phyloP scores from a whole-genome alignment of 2,113 vertebrate species.

The Perca flavescens region DNA sequence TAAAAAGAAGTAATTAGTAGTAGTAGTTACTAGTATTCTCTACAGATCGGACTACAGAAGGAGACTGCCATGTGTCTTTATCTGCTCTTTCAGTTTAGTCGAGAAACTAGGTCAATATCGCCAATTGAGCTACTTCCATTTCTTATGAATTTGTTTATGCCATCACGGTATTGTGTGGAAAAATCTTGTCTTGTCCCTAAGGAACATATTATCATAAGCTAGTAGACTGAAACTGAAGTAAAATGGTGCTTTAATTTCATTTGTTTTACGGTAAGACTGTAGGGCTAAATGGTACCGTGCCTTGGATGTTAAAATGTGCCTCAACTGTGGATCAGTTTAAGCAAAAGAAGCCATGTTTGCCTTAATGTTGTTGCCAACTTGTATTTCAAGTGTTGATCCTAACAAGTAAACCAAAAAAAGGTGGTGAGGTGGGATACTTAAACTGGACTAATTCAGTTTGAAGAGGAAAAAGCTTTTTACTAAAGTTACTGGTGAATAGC shows the following conservation, averaged over 20 bases:
- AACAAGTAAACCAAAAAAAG: constrained; percentile 17
- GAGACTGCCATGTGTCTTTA: constrained; percentile 13
- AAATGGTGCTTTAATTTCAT: constrained; percentile 33
- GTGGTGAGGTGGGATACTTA: neutral
- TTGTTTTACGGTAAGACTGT: constrained; percentile 20
- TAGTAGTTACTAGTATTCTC: constrained; percentile 3
- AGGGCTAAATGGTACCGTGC: constrained; percentile 62
- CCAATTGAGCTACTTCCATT: constrained; percentile 22
- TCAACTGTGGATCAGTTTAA: constrained; percentile 70
- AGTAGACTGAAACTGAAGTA: constrained; percentile 31
- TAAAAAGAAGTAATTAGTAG: neutral
- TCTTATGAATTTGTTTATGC: constrained; percentile 36
- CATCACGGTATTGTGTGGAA: constrained; percentile 7
- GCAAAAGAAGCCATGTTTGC: constrained; percentile 46
- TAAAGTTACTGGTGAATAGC: constrained; percentile 12
- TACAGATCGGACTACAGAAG: constrained; percentile 13
- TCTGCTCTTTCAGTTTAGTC: constrained; percentile 11
- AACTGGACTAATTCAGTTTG: constrained; percentile 40
- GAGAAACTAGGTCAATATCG: constrained; percentile 33
- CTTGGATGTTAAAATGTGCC: constrained; percentile 46
- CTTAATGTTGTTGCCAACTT: constrained; percentile 24
- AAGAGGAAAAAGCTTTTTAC: constrained; percentile 9
- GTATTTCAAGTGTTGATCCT: constrained; percentile 21
- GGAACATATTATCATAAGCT: constrained; percentile 39
- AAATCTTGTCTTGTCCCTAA: constrained; percentile 16